Evolutionary conservation across 2,113 vertebrate species (phyloP).

Genomic region (Anolis sagrei): DNA sequence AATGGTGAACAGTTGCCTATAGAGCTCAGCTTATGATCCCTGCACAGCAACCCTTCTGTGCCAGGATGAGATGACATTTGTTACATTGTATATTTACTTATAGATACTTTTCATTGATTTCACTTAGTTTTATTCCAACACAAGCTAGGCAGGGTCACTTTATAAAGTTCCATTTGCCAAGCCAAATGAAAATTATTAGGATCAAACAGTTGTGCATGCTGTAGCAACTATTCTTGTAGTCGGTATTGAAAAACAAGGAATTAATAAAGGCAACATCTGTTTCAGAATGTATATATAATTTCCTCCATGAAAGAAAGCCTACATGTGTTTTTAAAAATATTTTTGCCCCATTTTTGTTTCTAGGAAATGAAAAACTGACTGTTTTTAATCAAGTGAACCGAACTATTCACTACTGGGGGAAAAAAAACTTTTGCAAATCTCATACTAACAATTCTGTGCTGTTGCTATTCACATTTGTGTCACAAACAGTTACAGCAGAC

Average conservation of each 20-base stretch:
- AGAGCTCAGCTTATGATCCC: neutral
- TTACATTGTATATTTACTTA: neutral
- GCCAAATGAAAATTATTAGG: slow-evolving; percentile 2
- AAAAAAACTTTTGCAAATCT: slow-evolving; percentile 36
- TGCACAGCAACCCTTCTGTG: neutral
- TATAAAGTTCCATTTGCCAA: neutral
- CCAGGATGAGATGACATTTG: neutral
- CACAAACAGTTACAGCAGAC: slow-evolving; percentile 63
- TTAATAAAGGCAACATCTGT: neutral
- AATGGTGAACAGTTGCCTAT: neutral
- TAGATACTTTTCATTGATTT: neutral
- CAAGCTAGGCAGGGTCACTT: neutral
- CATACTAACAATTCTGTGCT: slow-evolving; percentile 31
- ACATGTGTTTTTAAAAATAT: slow-evolving; percentile 13
- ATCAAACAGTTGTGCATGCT: neutral
- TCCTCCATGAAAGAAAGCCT: neutral
- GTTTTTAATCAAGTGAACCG: slow-evolving; percentile 19
- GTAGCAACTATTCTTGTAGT: slow-evolving; percentile 4
- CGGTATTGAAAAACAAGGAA: neutral
- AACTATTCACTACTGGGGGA: slow-evolving; percentile 17
- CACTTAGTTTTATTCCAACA: neutral
- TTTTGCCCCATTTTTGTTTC: slow-evolving; percentile 21
- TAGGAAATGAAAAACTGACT: neutral
- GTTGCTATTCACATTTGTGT: slow-evolving; percentile 63
- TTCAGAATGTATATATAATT: neutral